These are phyloP conservation scores for Enteromius afrohamiltoni DNA, from an alignment of 2,797 vertebrate species.

Conservation along the genomic window DNA sequence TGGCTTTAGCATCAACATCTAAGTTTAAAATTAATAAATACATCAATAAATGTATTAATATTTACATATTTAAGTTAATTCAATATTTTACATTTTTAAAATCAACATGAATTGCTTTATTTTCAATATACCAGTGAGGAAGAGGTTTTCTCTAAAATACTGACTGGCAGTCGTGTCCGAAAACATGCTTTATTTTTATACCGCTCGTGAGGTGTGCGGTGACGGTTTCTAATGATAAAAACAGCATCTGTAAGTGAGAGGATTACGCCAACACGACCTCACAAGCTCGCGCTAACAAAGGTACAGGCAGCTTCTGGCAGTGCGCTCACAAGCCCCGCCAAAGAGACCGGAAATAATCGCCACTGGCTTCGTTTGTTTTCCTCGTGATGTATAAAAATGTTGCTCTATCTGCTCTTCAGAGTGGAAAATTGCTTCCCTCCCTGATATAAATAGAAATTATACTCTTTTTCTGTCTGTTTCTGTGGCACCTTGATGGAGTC, in stretches of 20 bases:
- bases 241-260: not conserved
- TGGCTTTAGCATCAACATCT: not conserved
- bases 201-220: not conserved
- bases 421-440: conserved; percentile 54
- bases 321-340: not conserved
- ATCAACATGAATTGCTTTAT: not conserved
- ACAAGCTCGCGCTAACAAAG: not conserved
- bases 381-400: conserved; percentile 40
- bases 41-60: no score
- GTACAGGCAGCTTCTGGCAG: conserved; percentile 26
- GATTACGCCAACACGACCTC: not conserved
- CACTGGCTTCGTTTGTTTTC: conserved; percentile 49
- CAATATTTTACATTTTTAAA: not conserved
- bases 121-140: not conserved
- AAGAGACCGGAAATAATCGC: conserved; percentile 43
- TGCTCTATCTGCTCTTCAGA: conserved; percentile 54
- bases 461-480: conserved; percentile 1
- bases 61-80: no score
- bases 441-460: conserved; percentile 36
- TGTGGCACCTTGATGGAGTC: not conserved
- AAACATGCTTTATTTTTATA: not conserved
- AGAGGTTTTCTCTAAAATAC: conserved; percentile 14
- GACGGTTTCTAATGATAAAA: not conserved
- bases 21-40: not conserved
- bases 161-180: conserved; percentile 2